A percentile compares a stretch with the other conserved stretches of the same genome.
Conservation (phyloP, 2,888 invertebrate species). For the Dastarcus helophoroides region DNA sequence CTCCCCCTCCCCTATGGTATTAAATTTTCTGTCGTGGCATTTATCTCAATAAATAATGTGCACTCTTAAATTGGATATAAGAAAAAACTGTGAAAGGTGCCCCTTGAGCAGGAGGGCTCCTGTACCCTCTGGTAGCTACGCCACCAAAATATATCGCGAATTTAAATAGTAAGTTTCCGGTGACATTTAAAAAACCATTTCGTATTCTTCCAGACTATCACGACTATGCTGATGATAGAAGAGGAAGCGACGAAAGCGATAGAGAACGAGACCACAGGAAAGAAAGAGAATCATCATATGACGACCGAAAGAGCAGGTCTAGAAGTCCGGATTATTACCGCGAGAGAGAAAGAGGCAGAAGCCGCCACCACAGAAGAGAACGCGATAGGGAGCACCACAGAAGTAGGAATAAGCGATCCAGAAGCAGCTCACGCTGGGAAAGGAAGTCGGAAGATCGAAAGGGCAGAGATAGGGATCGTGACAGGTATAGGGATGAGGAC, state of each 20-base stretch:
- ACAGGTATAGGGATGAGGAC: constrained; percentile 35
- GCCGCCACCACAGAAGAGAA: constrained; percentile 27
- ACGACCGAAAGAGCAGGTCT: constrained; percentile 26
- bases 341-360: constrained; percentile 24
- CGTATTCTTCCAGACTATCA: constrained; percentile 23
- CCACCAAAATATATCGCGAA: too few relatives aligned
- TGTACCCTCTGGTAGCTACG: too few relatives aligned
- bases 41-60: too few relatives aligned
- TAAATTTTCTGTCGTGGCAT: too few relatives aligned
- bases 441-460: constrained; percentile 31
- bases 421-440: constrained; percentile 33
- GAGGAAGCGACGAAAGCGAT: constrained; percentile 34
- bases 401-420: constrained; percentile 25
- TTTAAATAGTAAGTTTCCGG: too few relatives aligned
- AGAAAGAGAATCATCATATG: constrained; percentile 24
- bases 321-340: constrained; percentile 27
- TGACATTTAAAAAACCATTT: not conserved
- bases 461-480: constrained; percentile 27
- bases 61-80: too few relatives aligned
- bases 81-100: too few relatives aligned
- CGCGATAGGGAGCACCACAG: constrained; percentile 28
- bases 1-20: too few relatives aligned
- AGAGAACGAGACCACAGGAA: constrained; percentile 22
- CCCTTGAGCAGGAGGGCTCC: too few relatives aligned
- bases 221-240: constrained; percentile 26